A percentile compares a stretch with the other conserved stretches of the same genome.
Conservation (phyloP, 2,113 vertebrate species). For the Corapipo altera region DNA sequence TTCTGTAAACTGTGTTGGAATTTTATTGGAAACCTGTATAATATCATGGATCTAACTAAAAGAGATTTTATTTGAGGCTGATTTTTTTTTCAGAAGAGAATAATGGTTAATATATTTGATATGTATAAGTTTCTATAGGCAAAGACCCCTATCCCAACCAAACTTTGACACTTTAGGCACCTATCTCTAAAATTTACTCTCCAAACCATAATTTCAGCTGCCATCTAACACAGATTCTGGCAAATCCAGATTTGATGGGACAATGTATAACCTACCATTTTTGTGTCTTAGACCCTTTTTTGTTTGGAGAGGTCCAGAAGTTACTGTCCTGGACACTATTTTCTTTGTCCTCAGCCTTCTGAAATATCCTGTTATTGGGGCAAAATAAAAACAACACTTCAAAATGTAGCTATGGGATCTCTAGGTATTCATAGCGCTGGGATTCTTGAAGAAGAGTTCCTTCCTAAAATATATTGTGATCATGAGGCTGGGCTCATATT, state of each 20-base stretch:
- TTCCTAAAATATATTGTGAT: background rate
- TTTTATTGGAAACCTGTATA: background rate
- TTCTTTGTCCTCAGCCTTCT: background rate
- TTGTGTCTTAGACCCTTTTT: background rate
- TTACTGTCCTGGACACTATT: background rate
- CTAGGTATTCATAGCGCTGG: too few relatives aligned
- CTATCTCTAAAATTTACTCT: background rate
- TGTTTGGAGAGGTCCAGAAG: background rate
- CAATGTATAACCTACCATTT: background rate
- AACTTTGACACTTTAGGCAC: background rate
- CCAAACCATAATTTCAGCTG: background rate
- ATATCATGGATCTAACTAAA: background rate
- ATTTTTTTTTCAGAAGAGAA: background rate
- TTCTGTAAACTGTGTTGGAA: background rate
- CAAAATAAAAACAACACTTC: background rate
- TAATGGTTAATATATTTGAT: background rate
- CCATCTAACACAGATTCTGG: background rate
- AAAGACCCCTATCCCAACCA: fast-evolving
- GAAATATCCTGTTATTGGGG: too few relatives aligned
- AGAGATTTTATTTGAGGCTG: background rate
- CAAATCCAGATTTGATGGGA: background rate
- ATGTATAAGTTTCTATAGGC: background rate
- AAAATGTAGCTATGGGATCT: fast-evolving
- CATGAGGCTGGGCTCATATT: background rate
- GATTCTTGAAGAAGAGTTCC: background rate